These are phyloP conservation scores for Eleginops maclovinus DNA, from an alignment of 2,113 vertebrate genomes.

Conservation along the genomic window DNA sequence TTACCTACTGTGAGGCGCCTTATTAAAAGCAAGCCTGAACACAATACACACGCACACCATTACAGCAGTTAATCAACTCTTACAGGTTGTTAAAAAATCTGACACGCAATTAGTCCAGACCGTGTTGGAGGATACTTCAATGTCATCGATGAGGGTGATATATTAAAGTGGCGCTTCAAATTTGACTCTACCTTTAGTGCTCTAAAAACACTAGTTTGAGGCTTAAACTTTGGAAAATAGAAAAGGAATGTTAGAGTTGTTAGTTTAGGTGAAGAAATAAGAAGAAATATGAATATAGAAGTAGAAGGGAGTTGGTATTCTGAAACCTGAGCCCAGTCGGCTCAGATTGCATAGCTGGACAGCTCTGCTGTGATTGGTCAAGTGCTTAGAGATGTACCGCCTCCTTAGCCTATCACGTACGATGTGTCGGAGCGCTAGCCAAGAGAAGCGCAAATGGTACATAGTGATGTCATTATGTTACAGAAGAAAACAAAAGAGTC, in stretches of 20 bases:
- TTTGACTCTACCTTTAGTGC: neutral
- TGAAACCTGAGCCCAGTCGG: no score
- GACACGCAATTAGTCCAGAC: constrained; percentile 42
- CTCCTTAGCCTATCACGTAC: no score
- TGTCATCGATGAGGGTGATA: constrained; percentile 7
- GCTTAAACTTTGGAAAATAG: neutral
- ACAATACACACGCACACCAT: constrained; percentile 68
- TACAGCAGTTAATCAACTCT: constrained; percentile 75
- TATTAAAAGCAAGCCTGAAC: constrained; percentile 71
- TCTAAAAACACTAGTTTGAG: neutral
- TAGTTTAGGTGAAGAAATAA: neutral
- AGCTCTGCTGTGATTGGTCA: no score
- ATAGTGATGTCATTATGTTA: no score
- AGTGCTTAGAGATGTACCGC: no score
- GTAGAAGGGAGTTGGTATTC: no score
- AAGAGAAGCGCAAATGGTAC: no score
- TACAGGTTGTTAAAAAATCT: constrained; percentile 62
- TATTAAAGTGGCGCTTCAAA: neutral
- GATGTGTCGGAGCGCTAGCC: no score
- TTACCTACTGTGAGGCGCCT: constrained; percentile 75
- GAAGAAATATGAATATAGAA: no score
- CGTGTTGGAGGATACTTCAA: constrained; percentile 27
- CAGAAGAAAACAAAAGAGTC: no score
- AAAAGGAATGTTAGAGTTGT: neutral
- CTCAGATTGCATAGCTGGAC: no score